These are phyloP conservation scores for Patagioenas fasciata DNA, from an alignment of 2,113 vertebrate genomes.

Conservation along the genomic window DNA sequence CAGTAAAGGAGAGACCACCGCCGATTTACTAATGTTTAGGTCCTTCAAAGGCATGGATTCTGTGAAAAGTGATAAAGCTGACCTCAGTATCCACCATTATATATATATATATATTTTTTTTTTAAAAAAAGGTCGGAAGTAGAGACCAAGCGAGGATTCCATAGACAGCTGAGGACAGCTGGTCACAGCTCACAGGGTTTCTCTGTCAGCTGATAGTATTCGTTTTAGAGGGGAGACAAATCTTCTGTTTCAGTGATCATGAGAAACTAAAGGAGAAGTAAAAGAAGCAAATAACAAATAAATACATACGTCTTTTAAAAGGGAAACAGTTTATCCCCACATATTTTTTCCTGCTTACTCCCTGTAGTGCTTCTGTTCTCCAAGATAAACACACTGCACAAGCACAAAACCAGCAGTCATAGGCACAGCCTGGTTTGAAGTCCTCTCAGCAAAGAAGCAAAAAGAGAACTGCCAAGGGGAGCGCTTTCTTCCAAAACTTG, in stretches of 20 bases:
- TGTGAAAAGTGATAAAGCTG: neutral
- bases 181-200: conserved; percentile 38
- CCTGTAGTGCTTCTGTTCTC: neutral
- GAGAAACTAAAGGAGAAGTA: neutral
- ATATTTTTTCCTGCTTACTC: neutral
- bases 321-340: neutral
- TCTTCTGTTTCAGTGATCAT: conserved; percentile 38
- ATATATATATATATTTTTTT: neutral
- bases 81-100: neutral
- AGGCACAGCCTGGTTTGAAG: neutral
- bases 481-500: neutral
- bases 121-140: neutral
- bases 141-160: neutral
- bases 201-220: conserved; percentile 42
- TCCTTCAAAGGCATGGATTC: neutral
- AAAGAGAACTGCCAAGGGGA: neutral
- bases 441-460: neutral
- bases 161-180: neutral
- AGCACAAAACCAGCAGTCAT: neutral
- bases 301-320: neutral
- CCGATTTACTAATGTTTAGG: neutral
- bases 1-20: neutral
- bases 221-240: conserved; percentile 48
- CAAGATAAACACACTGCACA: neutral
- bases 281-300: neutral